phyloP scores from a whole-genome alignment of 1,140 invertebrate genomes.

The Prorops nasuta region DNA sequence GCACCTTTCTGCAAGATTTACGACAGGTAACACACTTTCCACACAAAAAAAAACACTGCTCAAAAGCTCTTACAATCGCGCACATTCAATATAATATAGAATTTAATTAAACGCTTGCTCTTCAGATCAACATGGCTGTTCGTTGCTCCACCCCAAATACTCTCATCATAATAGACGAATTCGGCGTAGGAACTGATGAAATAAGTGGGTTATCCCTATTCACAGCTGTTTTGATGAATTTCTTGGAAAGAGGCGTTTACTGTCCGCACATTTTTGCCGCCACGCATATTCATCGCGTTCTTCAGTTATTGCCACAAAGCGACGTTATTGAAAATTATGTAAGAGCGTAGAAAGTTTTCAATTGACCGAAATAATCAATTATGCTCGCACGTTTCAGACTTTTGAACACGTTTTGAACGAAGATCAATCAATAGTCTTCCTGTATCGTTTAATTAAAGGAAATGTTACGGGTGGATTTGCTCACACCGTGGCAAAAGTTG shows the following conservation, averaged over 20 bases:
- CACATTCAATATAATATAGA: no score
- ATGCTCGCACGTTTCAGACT: no score
- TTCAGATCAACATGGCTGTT: slow-evolving; percentile 71
- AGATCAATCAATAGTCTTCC: slow-evolving; percentile 24
- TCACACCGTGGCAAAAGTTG: slow-evolving; percentile 27
- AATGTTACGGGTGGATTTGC: slow-evolving; percentile 30
- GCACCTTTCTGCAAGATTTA: slow-evolving; percentile 82
- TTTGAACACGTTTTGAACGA: slow-evolving; percentile 29
- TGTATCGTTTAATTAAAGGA: slow-evolving; percentile 28
- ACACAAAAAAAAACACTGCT: no score
- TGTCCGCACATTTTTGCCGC: slow-evolving; percentile 76
- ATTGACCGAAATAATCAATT: neutral
- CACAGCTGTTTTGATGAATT: slow-evolving; percentile 64
- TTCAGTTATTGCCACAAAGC: slow-evolving; percentile 57
- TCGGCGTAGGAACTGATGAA: slow-evolving; percentile 84
- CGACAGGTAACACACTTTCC: slow-evolving; percentile 78
- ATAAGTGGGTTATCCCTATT: slow-evolving; percentile 73
- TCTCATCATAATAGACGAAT: slow-evolving; percentile 85
- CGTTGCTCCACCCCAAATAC: slow-evolving; percentile 66
- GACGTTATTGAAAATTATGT: slow-evolving; percentile 42
- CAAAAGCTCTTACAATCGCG: no score
- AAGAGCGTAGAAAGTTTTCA: neutral
- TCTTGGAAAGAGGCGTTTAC: slow-evolving; percentile 56
- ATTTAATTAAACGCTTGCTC: no score
- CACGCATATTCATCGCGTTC: slow-evolving; percentile 73